Base-by-base conservation (phyloP, 2,113 vertebrate genomes). In the Steatornis caripensis region DNA sequence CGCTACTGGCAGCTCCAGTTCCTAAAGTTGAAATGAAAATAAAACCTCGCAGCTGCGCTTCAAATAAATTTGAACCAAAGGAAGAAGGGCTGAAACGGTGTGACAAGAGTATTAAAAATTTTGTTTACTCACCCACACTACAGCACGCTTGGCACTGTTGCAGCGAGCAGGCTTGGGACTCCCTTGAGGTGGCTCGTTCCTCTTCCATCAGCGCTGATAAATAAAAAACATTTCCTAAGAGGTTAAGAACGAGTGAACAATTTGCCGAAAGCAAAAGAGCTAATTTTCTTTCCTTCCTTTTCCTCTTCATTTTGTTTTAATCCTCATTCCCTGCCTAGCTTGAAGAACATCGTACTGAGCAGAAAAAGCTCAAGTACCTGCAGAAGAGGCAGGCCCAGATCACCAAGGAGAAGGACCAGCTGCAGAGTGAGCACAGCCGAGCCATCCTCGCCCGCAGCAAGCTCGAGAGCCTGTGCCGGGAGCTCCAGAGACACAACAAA, bases 401-500 rank as follows among this genome's bases (percentile, higher is more conserved):
- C 87, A 96, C 97, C 90, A 99, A 99, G 79, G 99, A 99, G 93
- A 98, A 98, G 71, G 99, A 99, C 95, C 99, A 99, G 88, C 97
- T 99, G 84, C 99, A 99, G 97, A 98, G 98, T 0, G 99, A 99
- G 60, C 98, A 98, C 61, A 99, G 98, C 96, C 95, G 97, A 95
- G 98, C 98, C 26, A 66, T 98, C 49, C 97, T 99, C 0, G 99
- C 99, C 45, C 98, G 99, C n/a, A 98, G 98, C 97, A 98, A 99
- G 74, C 98, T 99, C 5, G 99, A 99, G 97, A 97, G 95, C 51
- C 98, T 99, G 79, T 99, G 99, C 92, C 97, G 98, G 24, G 99
- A 99, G 75, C 98, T 99, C 83, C 99, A 99, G 91, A 98, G 97
- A 46, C 99, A 99, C 98, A 99, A 99, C 97, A 98, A 96, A 91